Conservation (phyloP, 2,797 vertebrate species). For the Paguma larvata region DNA sequence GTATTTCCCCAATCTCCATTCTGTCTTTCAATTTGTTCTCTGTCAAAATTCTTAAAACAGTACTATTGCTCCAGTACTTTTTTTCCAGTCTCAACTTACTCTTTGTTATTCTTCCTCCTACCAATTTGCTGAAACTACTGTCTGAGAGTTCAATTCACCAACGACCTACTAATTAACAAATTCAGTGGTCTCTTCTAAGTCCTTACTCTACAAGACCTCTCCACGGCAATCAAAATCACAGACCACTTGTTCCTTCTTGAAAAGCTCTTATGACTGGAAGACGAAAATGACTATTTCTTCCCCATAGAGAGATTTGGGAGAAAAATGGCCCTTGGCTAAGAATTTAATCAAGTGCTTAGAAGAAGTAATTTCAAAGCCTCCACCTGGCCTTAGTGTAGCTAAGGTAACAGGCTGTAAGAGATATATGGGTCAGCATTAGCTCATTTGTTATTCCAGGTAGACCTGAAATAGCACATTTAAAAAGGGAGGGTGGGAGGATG, state of each 20-base stretch:
- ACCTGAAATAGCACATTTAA: slow-evolving; percentile 55
- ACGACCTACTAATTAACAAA: slow-evolving; percentile 79
- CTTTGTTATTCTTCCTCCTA: slow-evolving; percentile 70
- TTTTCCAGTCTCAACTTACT: slow-evolving; percentile 27
- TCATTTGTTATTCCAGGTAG: slow-evolving; percentile 72
- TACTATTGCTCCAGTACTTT: neutral
- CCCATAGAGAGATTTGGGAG: slow-evolving; percentile 62
- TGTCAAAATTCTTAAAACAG: neutral
- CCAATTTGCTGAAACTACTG: slow-evolving; percentile 64
- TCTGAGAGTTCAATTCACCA: slow-evolving; percentile 66
- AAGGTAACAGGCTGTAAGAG: slow-evolving; percentile 54
- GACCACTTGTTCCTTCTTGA: slow-evolving; percentile 76
- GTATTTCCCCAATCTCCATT: neutral
- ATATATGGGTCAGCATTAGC: slow-evolving; percentile 57
- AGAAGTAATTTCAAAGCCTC: slow-evolving; percentile 78
- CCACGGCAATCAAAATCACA: slow-evolving; percentile 77
- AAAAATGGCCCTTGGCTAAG: slow-evolving; percentile 77
- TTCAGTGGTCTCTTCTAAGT: slow-evolving; percentile 74
- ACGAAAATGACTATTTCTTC: slow-evolving; percentile 80
- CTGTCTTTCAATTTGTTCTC: slow-evolving; percentile 28
- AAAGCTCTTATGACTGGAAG: slow-evolving; percentile 73
- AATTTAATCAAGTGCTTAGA: slow-evolving; percentile 81
- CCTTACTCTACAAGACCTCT: slow-evolving; percentile 61
- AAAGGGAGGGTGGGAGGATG: neutral
- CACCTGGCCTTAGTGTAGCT: slow-evolving; percentile 56